Conservation (phyloP, 2,888 invertebrate species). For the Pelosia muscerda region DNA sequence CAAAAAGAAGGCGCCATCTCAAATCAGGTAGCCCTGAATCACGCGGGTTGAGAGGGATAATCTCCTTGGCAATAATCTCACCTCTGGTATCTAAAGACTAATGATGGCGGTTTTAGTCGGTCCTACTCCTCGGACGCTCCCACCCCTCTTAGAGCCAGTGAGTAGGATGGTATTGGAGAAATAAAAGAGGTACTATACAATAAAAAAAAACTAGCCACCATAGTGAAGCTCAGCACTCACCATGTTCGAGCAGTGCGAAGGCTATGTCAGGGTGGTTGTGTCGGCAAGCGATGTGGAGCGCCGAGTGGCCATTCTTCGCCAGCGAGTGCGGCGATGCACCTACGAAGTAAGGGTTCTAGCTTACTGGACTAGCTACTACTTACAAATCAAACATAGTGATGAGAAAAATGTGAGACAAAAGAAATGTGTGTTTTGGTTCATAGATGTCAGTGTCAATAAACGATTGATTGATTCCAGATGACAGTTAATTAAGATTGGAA, state of each 20-base stretch:
- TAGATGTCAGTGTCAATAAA: neutral
- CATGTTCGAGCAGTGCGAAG: conserved; percentile 96
- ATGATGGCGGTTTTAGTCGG: too few relatives aligned
- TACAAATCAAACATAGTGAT: neutral
- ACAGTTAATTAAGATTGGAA: too few relatives aligned
- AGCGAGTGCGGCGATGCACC: conserved; percentile 96
- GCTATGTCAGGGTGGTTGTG: conserved; percentile 99
- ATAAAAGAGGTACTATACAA: neutral
- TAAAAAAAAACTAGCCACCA: neutral
- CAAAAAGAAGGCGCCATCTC: too few relatives aligned
- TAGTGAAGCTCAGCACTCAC: conserved; percentile 67
- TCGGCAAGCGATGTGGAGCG: conserved; percentile 98
- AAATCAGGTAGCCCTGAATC: too few relatives aligned
- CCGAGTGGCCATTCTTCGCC: conserved; percentile 99
- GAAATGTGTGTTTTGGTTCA: neutral
- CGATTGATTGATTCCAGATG: too few relatives aligned
- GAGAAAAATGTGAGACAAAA: neutral
- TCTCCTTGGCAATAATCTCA: too few relatives aligned
- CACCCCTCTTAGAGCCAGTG: too few relatives aligned
- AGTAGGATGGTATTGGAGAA: too few relatives aligned
- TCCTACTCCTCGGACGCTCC: too few relatives aligned
- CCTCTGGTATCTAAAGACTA: too few relatives aligned
- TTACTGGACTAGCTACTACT: conserved; percentile 45
- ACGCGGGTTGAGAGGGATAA: too few relatives aligned
- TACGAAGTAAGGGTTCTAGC: conserved; percentile 61